Conservation (phyloP, 2,797 vertebrate genomes). For the Amphiprion clarkii region DNA sequence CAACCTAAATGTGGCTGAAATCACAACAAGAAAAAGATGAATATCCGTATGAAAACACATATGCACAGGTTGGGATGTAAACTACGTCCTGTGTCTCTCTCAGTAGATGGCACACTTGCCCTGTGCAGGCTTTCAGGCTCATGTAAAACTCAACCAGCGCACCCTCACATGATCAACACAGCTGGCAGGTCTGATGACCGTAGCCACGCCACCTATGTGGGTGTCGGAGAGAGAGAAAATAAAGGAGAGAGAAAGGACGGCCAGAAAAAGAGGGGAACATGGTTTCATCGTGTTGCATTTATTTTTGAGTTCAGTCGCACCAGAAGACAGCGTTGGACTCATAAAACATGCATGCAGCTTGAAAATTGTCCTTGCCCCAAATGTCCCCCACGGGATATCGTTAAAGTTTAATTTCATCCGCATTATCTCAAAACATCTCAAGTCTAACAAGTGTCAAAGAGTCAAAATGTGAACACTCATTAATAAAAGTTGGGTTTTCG, state of each 20-base stretch:
- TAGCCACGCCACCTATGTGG: conserved; percentile 24
- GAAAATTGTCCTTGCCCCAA: conserved; percentile 8
- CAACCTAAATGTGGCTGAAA: conserved; percentile 1
- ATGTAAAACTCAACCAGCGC: conserved; percentile 30
- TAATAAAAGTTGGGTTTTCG: background rate
- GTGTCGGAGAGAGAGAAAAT: conserved; percentile 20
- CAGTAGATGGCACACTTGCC: conserved; percentile 79
- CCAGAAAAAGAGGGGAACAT: background rate
- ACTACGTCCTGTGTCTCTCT: conserved; percentile 7
- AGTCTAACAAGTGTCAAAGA: conserved; percentile 12
- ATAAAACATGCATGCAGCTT: conserved; percentile 34
- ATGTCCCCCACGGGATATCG: background rate
- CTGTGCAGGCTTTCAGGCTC: conserved; percentile 32
- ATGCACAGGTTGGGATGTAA: background rate
- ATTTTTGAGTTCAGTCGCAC: conserved; percentile 9
- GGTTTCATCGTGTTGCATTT: conserved; percentile 10
- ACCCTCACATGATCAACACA: conserved; percentile 55
- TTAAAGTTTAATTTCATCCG: conserved; percentile 22
- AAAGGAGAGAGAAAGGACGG: conserved; percentile 2
- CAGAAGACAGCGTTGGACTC: conserved; percentile 19
- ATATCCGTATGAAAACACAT: background rate
- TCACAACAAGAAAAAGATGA: background rate
- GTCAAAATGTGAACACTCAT: background rate
- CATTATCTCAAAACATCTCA: conserved; percentile 1
- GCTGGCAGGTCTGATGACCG: conserved; percentile 33